Evolutionary conservation across 2,113 vertebrate genomes (phyloP), one percentile per base, ranked within the genome.

Genomic region (Oceanodroma tethys): DNA sequence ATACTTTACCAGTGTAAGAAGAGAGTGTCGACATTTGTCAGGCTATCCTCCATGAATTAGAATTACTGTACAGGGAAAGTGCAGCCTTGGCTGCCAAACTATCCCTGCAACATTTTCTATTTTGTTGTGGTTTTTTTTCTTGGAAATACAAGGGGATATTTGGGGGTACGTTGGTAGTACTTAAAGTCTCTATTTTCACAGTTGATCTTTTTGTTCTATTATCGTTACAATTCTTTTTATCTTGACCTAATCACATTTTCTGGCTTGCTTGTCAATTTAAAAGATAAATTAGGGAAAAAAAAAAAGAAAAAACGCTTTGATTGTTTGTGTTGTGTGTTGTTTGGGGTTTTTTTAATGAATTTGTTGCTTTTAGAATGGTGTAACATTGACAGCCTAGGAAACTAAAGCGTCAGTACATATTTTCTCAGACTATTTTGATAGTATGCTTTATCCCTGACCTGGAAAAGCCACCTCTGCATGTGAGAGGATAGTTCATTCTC

Each of bases 401-500:
- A 68, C 36, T 38, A 43, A 90, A 96, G 43, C 56, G 47, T 76
- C 82, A 34, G 25, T 68, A 26, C 38, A 16, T 71, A 52, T 87
- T 86, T 84, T 92, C 76, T 95, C 52, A 79, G 38, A 56, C 73
- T 79, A 5, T 89, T 81, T 92, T 36, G 10, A 27, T 56, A 73
- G 62, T 48, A 7, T 71, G 16, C 29, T 88, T 92, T 78, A 71
- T 67, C 73, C 16, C 65, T 95, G 65, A 87, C 56, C 65, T 84
- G 75, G 60, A 93, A 85, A 74, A 95, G 65, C 38, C 72, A 86
- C 36, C 17, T 90, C 75, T 92, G 72, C 25, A 13, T 47, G 43
- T 90, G 76, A 91, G 80, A 94, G 65, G 70, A 78, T 92, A 91
- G 76, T 92, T 96, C 68, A 88, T 90, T 96, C 87, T 81, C 75